Evolutionary conservation across 2,888 invertebrate genomes (phyloP).

Genomic region (Heliconius ismenius): DNA sequence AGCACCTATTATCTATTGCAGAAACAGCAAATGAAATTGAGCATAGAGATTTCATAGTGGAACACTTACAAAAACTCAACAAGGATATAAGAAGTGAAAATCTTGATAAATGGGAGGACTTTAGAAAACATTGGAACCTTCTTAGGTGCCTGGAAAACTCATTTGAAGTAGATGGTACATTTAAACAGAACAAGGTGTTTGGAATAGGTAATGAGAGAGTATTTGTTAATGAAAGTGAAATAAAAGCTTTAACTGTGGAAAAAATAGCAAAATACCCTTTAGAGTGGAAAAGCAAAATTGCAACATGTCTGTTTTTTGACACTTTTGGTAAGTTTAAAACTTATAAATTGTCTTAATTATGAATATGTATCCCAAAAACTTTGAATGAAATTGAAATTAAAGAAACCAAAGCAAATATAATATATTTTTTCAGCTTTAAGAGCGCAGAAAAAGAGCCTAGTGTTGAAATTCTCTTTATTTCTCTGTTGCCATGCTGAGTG

Average conservation of each 20-base stretch:
- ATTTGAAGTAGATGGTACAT: conserved; percentile 74
- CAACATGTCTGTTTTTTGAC: conserved; percentile 81
- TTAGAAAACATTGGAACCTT: conserved; percentile 73
- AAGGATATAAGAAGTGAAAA: conserved; percentile 66
- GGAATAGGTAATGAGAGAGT: conserved; percentile 67
- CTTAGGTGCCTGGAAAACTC: conserved; percentile 73
- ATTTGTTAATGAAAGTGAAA: conserved; percentile 75
- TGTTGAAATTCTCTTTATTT: not conserved
- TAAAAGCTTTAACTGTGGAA: conserved; percentile 75
- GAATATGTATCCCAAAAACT: not conserved
- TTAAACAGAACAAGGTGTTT: conserved; percentile 79
- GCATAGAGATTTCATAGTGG: conserved; percentile 85
- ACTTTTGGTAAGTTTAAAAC: conserved; percentile 75
- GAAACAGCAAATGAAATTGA: conserved; percentile 81
- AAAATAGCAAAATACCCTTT: conserved; percentile 70
- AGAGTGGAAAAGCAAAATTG: conserved; percentile 81
- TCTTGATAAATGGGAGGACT: conserved; percentile 62
- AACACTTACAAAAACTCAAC: conserved; percentile 82
- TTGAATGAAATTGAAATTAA: not conserved
- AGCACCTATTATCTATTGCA: conserved; percentile 82
- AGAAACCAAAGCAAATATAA: too few species aligned
- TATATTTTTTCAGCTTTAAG: too few species aligned
- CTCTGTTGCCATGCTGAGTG: too few species aligned
- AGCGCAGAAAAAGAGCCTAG: too few species aligned
- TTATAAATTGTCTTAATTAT: not conserved